Base-by-base conservation (phyloP, 1,140 invertebrate genomes). In the Potamilus streckersoni region DNA sequence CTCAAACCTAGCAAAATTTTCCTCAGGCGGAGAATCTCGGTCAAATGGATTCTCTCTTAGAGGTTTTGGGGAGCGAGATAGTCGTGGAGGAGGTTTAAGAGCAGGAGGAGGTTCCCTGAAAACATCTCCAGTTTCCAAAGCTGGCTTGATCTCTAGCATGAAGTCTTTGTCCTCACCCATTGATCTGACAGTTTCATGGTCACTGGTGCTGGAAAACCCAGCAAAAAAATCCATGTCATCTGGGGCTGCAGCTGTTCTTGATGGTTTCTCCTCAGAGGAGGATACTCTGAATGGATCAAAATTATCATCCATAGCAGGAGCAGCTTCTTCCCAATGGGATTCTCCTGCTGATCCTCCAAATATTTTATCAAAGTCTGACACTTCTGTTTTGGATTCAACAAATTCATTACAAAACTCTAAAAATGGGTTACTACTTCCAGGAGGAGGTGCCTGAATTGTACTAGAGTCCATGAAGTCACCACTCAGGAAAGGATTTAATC, bases 21-120 rank as follows among this genome's bases (percentile, higher is more conserved):
- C 88, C 77, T 85, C 83, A 57, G 85, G 79, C 69, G 84, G 84
- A 49, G 82, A 89, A 91, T 93, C 92, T 81, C 94, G 94, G 87
- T 96, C 95, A 86, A 97, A 97, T 1, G 96, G 96, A 90, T 95
- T 95, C 80, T 92, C 91, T 56, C 93, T 91, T 0, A 93, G 90
- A 79, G 82, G 93, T 91, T 79, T 88, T 19, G 86, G 84, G 61
- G 86, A 87, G 66, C 84, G 88, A 0, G 82, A 79, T 23, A 82
- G 71, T 79, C 83, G 85, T n/a, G 87, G 85, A 68, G 86, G 86
- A 57, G 86, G 86, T n/a, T 84, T 84, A 13, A 86, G 73, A 16
- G 76, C 68, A 27, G 81, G 74, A 49, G 68, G 64, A 60, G 17
- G 67, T 27, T 83, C 78, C 38, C 56, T 59, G 16, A 68, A 57